Conservation (phyloP, 1,140 invertebrate genomes). For the Anagrus nilaparvatae region DNA sequence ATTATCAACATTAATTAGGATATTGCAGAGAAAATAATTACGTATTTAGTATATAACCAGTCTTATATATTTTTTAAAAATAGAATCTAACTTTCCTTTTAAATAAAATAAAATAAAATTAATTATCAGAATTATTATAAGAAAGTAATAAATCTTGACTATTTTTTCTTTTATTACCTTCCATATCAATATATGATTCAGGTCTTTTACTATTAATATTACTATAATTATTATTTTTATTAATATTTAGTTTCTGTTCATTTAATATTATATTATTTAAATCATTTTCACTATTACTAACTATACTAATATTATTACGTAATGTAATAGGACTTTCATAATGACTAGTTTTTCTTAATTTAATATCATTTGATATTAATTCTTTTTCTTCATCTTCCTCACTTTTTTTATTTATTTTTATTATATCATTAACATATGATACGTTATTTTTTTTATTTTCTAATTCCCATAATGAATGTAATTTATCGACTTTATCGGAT, state of each 20-base stretch:
- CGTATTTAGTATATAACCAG: no score
- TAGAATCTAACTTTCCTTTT: no score
- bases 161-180: constrained; percentile 22
- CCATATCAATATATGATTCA: constrained; percentile 45
- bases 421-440: not conserved
- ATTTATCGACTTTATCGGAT: constrained; percentile 39
- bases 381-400: constrained; percentile 32
- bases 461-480: constrained; percentile 33
- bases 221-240: no score
- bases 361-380: constrained; percentile 15
- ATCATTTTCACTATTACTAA: constrained; percentile 36
- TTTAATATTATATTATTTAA: constrained; percentile 23
- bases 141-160: constrained; percentile 28
- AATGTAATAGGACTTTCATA: constrained; percentile 44
- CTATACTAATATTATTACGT: constrained; percentile 26
- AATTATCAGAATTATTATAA: constrained; percentile 18
- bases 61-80: no score
- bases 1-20: no score
- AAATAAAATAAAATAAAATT: no score
- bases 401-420: not conserved
- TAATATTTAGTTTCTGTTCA: not conserved
- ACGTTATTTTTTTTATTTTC: not conserved
- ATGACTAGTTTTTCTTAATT: constrained; percentile 19
- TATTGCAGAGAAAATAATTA: no score
- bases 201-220: constrained; percentile 33